These are phyloP conservation scores for Mycalesis mineus DNA, from an alignment of 2,888 invertebrate species.

Conservation along the genomic window DNA sequence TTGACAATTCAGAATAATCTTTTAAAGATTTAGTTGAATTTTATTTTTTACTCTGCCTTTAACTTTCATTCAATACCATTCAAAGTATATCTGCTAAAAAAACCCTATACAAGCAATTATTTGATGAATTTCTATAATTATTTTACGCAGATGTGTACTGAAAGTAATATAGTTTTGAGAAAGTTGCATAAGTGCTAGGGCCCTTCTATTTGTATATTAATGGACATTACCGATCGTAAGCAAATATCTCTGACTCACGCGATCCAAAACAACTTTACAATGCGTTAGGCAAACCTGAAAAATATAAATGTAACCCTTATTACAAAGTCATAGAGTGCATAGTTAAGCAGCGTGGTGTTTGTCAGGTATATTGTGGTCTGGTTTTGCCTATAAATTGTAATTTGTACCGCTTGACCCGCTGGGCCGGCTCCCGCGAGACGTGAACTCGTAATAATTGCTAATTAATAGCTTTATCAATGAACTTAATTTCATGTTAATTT, in stretches of 20 bases:
- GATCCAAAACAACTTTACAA: slow-evolving; percentile 22
- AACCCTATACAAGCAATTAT: too few species aligned
- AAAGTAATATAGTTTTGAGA: not conserved
- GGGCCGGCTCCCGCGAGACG: slow-evolving; percentile 36
- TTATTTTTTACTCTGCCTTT: too few species aligned
- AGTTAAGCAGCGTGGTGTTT: slow-evolving; percentile 14
- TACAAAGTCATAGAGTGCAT: slow-evolving; percentile 14
- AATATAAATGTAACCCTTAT: slow-evolving; percentile 4
- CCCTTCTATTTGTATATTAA: slow-evolving; percentile 2
- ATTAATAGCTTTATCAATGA: slow-evolving; percentile 22
- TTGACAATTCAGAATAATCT: too few species aligned
- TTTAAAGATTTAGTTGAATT: too few species aligned
- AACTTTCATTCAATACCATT: too few species aligned
- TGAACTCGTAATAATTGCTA: slow-evolving; percentile 25
- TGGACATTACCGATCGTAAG: slow-evolving; percentile 30
- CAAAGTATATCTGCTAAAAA: too few species aligned
- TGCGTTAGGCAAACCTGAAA: not conserved
- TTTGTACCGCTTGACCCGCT: slow-evolving; percentile 58
- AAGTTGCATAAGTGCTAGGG: too few species aligned
- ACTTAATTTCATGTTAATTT: too few species aligned
- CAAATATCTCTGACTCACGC: slow-evolving; percentile 48
- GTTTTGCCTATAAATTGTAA: slow-evolving; percentile 48
- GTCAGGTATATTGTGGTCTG: not conserved
- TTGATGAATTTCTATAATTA: too few species aligned
- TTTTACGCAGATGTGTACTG: not conserved